These are phyloP conservation scores for Centrocercus urophasianus DNA, from an alignment of 2,113 vertebrate genomes.

Conservation along the genomic window DNA sequence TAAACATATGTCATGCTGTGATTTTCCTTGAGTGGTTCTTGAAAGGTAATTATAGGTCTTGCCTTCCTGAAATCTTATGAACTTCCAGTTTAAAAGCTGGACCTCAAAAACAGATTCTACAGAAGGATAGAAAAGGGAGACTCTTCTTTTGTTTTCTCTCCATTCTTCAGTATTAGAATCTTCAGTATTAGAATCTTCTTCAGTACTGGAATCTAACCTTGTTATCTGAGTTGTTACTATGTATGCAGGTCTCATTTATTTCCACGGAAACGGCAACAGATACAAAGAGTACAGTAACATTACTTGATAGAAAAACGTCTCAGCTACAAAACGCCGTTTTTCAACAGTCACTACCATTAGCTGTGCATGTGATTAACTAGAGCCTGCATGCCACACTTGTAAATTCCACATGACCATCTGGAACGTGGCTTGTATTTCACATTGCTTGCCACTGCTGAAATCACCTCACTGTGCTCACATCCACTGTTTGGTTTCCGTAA, in stretches of 20 bases:
- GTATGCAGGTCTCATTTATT: neutral
- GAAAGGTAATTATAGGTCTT: neutral
- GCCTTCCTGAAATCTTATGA: neutral
- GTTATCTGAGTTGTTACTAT: neutral
- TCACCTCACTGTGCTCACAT: too few relatives aligned
- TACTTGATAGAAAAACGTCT: too few relatives aligned
- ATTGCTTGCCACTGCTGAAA: too few relatives aligned
- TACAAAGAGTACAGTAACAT: too few relatives aligned
- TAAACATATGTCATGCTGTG: neutral
- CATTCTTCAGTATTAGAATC: neutral
- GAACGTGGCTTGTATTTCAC: too few relatives aligned
- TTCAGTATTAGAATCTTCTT: neutral
- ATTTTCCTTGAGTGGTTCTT: neutral
- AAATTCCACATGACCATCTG: too few relatives aligned
- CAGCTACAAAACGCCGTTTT: too few relatives aligned
- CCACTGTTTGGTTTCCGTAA: too few relatives aligned
- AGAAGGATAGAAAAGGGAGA: neutral
- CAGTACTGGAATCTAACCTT: neutral
- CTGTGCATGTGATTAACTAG: too few relatives aligned
- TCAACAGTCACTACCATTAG: too few relatives aligned
- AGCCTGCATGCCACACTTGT: too few relatives aligned
- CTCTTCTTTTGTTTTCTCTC: neutral
- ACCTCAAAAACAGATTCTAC: rapidly evolving
- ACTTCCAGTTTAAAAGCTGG: neutral
- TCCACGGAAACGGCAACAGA: too few relatives aligned